phyloP scores from a whole-genome alignment of 2,888 invertebrate genomes.

The Archips xylosteana region DNA sequence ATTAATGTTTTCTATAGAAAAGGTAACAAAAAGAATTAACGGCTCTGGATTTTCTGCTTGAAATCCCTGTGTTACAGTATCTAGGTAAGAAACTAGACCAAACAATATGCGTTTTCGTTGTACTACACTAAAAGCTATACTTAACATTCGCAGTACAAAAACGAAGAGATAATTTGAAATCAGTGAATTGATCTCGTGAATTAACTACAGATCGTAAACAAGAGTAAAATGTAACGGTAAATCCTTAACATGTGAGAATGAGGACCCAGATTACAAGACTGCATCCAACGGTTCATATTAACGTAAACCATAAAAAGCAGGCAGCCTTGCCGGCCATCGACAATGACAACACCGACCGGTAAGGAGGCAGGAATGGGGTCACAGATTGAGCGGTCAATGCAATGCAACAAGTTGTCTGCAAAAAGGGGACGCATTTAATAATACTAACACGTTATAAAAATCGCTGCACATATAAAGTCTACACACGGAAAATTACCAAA shows the following conservation, averaged over 20 bases:
- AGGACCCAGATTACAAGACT: conserved; percentile 23
- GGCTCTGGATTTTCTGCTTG: too few relatives aligned
- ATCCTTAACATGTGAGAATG: conserved; percentile 1
- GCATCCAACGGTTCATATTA: conserved; percentile 23
- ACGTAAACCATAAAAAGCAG: conserved; percentile 47
- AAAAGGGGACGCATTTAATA: conserved; percentile 49
- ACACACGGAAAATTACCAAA: conserved; percentile 11
- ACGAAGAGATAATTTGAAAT: not conserved
- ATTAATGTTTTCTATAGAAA: too few relatives aligned
- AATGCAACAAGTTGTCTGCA: conserved; percentile 58
- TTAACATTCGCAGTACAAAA: not conserved
- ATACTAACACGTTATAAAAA: conserved; percentile 22
- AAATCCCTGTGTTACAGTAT: too few relatives aligned
- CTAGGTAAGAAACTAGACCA: too few relatives aligned
- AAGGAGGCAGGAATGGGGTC: conserved; percentile 78
- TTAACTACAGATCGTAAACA: conserved; percentile 11
- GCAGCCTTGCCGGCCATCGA: conserved; percentile 56
- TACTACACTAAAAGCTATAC: not conserved
- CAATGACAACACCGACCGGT: conserved; percentile 58
- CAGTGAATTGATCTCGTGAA: not conserved
- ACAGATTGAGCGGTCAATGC: conserved; percentile 67
- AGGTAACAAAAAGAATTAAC: too few relatives aligned
- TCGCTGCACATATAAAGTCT: conserved; percentile 12
- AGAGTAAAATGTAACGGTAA: conserved; percentile 16
- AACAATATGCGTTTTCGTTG: too few relatives aligned